Conservation (phyloP, 2,797 vertebrate species). For the Gambelia wislizenii region DNA sequence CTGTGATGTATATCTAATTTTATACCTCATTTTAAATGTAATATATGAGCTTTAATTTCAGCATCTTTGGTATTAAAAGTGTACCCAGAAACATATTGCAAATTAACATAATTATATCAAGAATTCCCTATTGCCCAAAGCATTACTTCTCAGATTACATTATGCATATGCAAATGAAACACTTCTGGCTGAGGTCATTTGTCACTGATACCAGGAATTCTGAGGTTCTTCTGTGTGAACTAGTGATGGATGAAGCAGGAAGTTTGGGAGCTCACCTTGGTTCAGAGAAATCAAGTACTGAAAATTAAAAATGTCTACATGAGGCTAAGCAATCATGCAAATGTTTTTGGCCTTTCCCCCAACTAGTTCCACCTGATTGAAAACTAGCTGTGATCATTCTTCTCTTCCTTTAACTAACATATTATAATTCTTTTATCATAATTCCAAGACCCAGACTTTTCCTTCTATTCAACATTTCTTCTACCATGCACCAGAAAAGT, state of each 20-base stretch:
- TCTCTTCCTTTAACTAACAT: rapidly evolving
- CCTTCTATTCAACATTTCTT: not conserved
- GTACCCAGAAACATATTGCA: constrained; percentile 65
- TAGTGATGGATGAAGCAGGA: constrained; percentile 12
- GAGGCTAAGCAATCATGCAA: constrained; percentile 6
- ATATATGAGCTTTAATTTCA: constrained; percentile 57
- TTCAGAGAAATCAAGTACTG: constrained; percentile 3
- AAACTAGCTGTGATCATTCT: not conserved
- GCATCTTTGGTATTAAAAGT: constrained; percentile 51
- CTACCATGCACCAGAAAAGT: not conserved
- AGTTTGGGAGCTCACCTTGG: constrained; percentile 22
- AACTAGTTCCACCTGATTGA: not conserved
- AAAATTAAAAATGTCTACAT: not conserved
- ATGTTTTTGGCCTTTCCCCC: not conserved
- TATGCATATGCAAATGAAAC: constrained; percentile 66
- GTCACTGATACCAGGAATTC: constrained; percentile 50
- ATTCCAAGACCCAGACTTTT: not conserved
- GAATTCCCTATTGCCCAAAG: constrained; percentile 59
- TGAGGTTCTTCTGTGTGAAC: constrained; percentile 40
- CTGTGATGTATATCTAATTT: constrained; percentile 42
- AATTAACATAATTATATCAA: constrained; percentile 74
- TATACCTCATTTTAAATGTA: constrained; percentile 56
- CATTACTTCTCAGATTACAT: constrained; percentile 66
- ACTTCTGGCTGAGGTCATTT: constrained; percentile 65
- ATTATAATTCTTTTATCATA: not conserved